Base-by-base conservation (phyloP, 2,797 vertebrate genomes). In the Intellagama lesueurii region DNA sequence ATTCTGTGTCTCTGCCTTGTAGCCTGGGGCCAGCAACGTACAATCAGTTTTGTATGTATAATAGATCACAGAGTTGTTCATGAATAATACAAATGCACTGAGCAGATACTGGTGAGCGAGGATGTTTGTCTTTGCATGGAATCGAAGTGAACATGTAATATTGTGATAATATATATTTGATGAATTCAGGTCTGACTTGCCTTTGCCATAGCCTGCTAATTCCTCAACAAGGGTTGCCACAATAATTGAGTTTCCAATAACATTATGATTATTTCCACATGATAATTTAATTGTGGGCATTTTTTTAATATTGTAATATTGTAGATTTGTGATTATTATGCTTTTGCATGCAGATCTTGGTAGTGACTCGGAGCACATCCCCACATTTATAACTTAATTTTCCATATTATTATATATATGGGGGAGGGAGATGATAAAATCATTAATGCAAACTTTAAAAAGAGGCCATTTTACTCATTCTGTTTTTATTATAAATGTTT, bases 171-270 rank as follows among this genome's bases (percentile, higher is more conserved):
- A 98, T 98, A 99, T 98, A 98, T 98, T 99, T 99, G 99, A 99
- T 99, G 98, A 99, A 99, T 99, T 99, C 98, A 98, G 98, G 98
- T 98, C 98, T 98, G 98, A 98, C 98, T 99, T 98, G 98, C 98
- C 98, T 99, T 98, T 98, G 98, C 98, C 98, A 99, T 98, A 98
- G 98, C 98, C 98, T 98, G 98, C 99, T 99, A 99, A 99, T 99
- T 99, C 98, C 98, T 98, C 96, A 97, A 99, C 98, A 99, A 98
- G 98, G 98, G 98, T 99, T 98, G 98, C 98, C 98, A 98, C 97
- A 96, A 96, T 99, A 99, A 99, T 99, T 99, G 98, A 99, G 98
- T 99, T 99, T 99, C 98, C 98, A 99, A 99, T 99, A 99, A 99
- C 98, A 99, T 99, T 99, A 99, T 98, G 99, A 99, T 99, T 99